phyloP scores from a whole-genome alignment of 2,888 invertebrate genomes.

The Ametastegia equiseti region DNA sequence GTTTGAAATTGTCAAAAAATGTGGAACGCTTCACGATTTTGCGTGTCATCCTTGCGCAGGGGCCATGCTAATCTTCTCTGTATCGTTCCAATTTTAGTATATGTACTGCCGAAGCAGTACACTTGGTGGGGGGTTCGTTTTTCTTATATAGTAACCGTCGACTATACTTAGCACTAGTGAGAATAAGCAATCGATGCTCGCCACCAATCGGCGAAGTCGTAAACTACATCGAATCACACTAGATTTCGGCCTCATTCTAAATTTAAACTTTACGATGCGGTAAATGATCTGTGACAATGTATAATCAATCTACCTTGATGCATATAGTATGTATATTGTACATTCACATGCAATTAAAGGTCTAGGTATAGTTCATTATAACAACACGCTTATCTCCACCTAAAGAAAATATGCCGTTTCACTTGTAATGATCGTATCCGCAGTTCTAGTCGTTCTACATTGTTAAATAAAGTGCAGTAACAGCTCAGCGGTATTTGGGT shows the following conservation, averaged over 20 bases:
- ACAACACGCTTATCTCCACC: neutral
- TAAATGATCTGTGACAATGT: neutral
- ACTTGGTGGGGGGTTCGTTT: neutral
- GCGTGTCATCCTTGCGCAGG: slow-evolving; percentile 96
- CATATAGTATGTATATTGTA: neutral
- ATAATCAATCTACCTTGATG: neutral
- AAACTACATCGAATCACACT: neutral
- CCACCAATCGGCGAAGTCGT: slow-evolving; percentile 52
- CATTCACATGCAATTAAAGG: neutral
- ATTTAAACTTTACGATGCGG: neutral
- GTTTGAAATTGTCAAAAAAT: slow-evolving; percentile 77
- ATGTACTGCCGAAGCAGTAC: slow-evolving; percentile 86
- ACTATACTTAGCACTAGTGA: slow-evolving; percentile 51
- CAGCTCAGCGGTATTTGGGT: neutral
- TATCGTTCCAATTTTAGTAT: slow-evolving; percentile 95
- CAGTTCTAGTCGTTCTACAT: neutral
- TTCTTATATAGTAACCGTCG: slow-evolving; percentile 58
- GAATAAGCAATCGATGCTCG: slow-evolving; percentile 37
- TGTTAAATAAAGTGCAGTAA: neutral
- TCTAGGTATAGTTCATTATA: neutral
- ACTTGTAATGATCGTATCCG: neutral
- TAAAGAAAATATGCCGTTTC: neutral
- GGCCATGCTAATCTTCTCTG: slow-evolving; percentile 96
- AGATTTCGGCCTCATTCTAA: neutral
- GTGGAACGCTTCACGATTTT: slow-evolving; percentile 94